Base-by-base conservation (phyloP, 2,113 vertebrate species). In the Saguinus midas region DNA sequence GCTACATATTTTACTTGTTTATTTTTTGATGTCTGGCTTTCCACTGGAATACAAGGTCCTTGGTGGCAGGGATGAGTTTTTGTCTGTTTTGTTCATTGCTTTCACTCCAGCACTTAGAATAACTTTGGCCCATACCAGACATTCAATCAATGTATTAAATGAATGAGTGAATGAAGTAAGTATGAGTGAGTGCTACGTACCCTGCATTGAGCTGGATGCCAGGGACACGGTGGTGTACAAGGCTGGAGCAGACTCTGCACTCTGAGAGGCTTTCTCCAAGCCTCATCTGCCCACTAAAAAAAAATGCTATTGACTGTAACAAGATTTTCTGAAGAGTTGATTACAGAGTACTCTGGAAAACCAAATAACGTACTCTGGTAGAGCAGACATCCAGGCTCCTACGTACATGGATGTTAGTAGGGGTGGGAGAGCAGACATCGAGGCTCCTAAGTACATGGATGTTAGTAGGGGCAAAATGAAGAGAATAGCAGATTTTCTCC, bases 1-100 rank as follows among this genome's bases (percentile, higher is more conserved):
- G 87, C 43, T 72, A 64, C 37, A 20, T 91, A 78, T 91, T 91
- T 91, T 78, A 37, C 86, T 73, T n/a, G 45, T 79, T 95, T 94
- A 58, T 83, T 68, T 75, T 83, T 79, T 80, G 12, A 91, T 55
- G 17, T 57, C 66, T 58, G 61, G 37, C 84, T 64, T 6, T 66
- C 25, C 3, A 1, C 87, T 78, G 27, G 68, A 93, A 91, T 55
- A 70, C 12, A 75, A 87, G 57, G 48, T 94, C 35, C 61, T 50
- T 23, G 14, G n/a, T 70, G 75, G 10, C 11, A 61, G 48, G 2
- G 17, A 50, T 64, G 27, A 64, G 61, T 86, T 94, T 78, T 94
- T 86, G 45, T 58, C 45, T 96, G 32, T 45, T 96, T 94, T 61
- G 5, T 79, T 95, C 70, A 73, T 57, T 87, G 27, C 45, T 32